phyloP scores from a whole-genome alignment of 2,797 vertebrate species.

The Moxostoma hubbsi region DNA sequence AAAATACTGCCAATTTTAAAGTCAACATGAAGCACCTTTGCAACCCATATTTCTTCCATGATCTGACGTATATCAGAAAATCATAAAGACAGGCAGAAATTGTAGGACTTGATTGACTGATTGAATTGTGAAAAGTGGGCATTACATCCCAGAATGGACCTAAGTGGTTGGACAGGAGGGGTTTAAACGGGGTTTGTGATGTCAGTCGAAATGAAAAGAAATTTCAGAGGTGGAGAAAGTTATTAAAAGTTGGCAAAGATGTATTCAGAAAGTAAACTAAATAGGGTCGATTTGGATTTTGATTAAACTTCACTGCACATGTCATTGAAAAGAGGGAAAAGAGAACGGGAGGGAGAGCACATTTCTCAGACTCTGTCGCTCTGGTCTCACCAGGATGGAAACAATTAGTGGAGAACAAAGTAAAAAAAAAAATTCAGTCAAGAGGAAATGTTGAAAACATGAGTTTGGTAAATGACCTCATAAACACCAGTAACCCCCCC shows the following conservation, averaged over 20 bases:
- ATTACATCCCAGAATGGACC: background rate
- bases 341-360: background rate
- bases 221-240: too few relatives aligned
- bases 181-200: background rate
- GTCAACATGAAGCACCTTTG: too few relatives aligned
- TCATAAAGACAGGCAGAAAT: background rate
- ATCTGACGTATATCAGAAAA: slow-evolving; percentile 1
- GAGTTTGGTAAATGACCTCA: slow-evolving; percentile 80
- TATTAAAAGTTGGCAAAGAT: too few relatives aligned
- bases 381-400: slow-evolving; percentile 71
- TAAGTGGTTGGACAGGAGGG: background rate
- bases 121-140: background rate
- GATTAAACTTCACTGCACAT: background rate
- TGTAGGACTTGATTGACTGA: slow-evolving; percentile 36
- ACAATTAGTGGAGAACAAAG: slow-evolving; percentile 82
- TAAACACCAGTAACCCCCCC: background rate
- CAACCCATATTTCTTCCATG: background rate
- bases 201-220: background rate
- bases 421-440: slow-evolving; percentile 67
- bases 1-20: too few relatives aligned
- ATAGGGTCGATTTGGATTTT: too few relatives aligned
- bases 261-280: too few relatives aligned
- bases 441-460: slow-evolving; percentile 81
- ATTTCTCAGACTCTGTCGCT: slow-evolving; percentile 1
- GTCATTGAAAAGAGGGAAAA: background rate